phyloP scores from a whole-genome alignment of 1,140 invertebrate genomes.

The Leguminivora glycinivorella region DNA sequence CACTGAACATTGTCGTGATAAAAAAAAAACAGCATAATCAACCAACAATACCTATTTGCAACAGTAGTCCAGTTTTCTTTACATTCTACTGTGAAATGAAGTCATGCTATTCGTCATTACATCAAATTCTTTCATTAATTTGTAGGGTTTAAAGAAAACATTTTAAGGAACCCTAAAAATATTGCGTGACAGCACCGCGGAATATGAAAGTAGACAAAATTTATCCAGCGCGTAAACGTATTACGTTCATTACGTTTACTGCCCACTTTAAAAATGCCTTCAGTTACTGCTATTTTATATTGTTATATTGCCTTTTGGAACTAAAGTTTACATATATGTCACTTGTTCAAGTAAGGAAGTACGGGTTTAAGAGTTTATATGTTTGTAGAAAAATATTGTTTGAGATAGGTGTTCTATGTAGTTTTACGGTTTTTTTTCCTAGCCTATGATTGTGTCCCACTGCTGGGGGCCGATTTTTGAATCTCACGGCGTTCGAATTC shows the following conservation, averaged over 20 bases:
- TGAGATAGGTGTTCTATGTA: neutral
- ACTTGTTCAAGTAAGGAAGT: neutral
- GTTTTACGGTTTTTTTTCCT: neutral
- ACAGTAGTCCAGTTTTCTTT: too few species aligned
- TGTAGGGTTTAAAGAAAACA: too few species aligned
- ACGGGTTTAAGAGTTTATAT: neutral
- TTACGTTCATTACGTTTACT: neutral
- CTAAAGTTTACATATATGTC: neutral
- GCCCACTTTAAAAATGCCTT: neutral
- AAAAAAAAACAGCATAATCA: too few species aligned
- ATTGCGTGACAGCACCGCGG: conserved; percentile 15
- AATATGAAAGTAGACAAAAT: conserved; percentile 28
- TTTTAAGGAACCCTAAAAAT: conserved; percentile 10
- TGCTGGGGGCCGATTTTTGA: too few species aligned
- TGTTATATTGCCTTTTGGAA: neutral
- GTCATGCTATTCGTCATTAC: too few species aligned
- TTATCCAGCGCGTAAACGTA: conserved; percentile 12
- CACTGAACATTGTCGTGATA: too few species aligned
- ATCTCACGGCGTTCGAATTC: too few species aligned
- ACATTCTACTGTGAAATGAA: too few species aligned
- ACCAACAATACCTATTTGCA: too few species aligned
- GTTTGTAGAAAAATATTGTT: neutral
- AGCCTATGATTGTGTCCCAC: too few species aligned
- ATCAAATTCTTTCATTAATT: too few species aligned
- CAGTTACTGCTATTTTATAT: neutral